Evolutionary conservation across 2,797 vertebrate genomes (phyloP).

Genomic region (Telmatherina bonti): DNA sequence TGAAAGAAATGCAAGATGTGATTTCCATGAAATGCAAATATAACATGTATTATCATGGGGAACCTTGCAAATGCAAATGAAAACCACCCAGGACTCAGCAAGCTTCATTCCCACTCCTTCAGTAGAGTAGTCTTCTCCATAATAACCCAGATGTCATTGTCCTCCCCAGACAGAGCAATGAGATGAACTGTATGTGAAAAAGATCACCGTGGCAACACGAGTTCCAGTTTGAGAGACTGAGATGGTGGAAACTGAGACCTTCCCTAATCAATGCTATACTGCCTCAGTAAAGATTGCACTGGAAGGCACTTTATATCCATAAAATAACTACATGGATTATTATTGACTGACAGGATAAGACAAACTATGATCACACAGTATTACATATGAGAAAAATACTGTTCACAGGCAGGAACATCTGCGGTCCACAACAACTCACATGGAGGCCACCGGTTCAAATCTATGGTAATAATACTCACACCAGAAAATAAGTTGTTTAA

Average conservation of each 20-base stretch:
- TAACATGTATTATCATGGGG: conserved; percentile 32
- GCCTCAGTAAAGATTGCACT: conserved; percentile 51
- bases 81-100: conserved; percentile 46
- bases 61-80: conserved; percentile 73
- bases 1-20: conserved; percentile 17
- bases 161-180: conserved; percentile 56
- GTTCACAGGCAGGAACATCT: conserved; percentile 1
- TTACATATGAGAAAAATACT: conserved; percentile 21
- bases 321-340: conserved; percentile 35
- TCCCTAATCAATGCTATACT: conserved; percentile 59
- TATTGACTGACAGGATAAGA: conserved; percentile 24
- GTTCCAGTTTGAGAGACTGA: conserved; percentile 67
- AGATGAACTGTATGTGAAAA: conserved; percentile 75
- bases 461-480: neutral
- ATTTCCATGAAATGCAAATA: conserved; percentile 67
- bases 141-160: conserved; percentile 75
- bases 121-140: conserved; percentile 56
- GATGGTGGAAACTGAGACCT: conserved; percentile 57
- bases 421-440: conserved; percentile 25
- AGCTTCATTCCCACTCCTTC: conserved; percentile 57
- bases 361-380: conserved; percentile 13
- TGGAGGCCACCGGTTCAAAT: conserved; percentile 13
- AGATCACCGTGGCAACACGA: conserved; percentile 82
- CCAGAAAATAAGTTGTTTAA: neutral
- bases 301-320: conserved; percentile 39